Evolutionary conservation across 2,113 vertebrate genomes (phyloP).

Genomic region (Synchiropus splendidus): DNA sequence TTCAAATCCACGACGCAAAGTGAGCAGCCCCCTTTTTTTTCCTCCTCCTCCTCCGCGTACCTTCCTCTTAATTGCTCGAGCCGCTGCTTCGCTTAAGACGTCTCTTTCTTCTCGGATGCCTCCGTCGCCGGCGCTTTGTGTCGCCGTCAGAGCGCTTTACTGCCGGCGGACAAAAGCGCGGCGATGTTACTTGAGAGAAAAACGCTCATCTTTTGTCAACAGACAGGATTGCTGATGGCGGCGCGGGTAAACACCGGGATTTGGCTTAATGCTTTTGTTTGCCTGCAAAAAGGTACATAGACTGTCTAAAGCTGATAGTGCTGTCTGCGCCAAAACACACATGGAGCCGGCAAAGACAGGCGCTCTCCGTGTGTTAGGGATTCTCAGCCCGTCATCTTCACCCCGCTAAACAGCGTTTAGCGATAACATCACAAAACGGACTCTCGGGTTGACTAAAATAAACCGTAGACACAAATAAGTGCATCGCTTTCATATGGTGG

Average conservation of each 20-base stretch:
- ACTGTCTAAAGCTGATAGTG: constrained; percentile 70
- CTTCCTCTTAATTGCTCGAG: constrained; percentile 65
- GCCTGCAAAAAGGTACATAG: constrained; percentile 69
- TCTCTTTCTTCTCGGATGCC: constrained; percentile 43
- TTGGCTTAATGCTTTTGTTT: constrained; percentile 71
- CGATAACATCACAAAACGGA: too few relatives aligned
- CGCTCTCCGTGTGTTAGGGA: constrained; percentile 1
- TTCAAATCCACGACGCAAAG: constrained; percentile 66
- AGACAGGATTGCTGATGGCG: constrained; percentile 62
- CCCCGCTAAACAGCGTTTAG: too few relatives aligned
- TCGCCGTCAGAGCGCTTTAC: constrained; percentile 44
- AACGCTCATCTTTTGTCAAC: constrained; percentile 69
- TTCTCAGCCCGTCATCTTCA: too few relatives aligned
- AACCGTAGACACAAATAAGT: too few relatives aligned
- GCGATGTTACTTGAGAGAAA: constrained; percentile 67
- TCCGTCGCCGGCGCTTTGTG: constrained; percentile 54
- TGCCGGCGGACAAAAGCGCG: constrained; percentile 53
- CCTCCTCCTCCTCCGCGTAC: constrained; percentile 54
- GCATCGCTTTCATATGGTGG: too few relatives aligned
- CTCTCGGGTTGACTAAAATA: too few relatives aligned
- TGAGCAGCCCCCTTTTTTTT: constrained; percentile 40
- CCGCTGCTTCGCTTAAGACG: constrained; percentile 61
- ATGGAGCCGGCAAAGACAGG: constrained; percentile 47
- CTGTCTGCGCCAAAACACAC: constrained; percentile 46
- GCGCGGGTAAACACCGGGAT: constrained; percentile 64